phyloP scores from a whole-genome alignment of 2,888 invertebrate species.

The Candidula unifasciata region DNA sequence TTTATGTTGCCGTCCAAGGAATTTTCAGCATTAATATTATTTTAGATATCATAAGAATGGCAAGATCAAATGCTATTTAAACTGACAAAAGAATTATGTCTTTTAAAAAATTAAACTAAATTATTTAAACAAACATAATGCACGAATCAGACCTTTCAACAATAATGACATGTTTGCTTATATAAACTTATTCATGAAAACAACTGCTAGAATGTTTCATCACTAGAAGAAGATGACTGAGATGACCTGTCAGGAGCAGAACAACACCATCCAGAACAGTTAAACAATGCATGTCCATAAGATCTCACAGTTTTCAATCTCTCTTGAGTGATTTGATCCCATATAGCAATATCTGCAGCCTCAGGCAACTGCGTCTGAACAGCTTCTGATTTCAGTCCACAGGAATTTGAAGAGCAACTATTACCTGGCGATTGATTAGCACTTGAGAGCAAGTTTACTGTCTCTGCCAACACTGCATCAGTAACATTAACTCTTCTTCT shows the following conservation, averaged over 20 bases:
- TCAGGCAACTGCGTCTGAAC: neutral
- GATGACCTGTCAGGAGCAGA: constrained; percentile 1
- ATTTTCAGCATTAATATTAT: too few relatives aligned
- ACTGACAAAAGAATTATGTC: too few relatives aligned
- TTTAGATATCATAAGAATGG: too few relatives aligned
- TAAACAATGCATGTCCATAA: neutral
- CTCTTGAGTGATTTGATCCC: constrained; percentile 26
- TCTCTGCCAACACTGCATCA: neutral
- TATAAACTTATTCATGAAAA: neutral
- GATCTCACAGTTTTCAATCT: constrained; percentile 28
- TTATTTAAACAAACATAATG: too few relatives aligned
- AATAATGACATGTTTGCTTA: too few relatives aligned
- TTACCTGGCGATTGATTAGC: neutral
- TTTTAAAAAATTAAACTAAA: too few relatives aligned
- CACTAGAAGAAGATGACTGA: neutral
- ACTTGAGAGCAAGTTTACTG: neutral
- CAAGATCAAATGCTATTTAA: too few relatives aligned
- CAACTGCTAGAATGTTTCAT: constrained; percentile 4
- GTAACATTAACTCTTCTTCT: constrained; percentile 16
- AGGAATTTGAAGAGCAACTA: neutral
- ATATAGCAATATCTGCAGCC: constrained; percentile 37
- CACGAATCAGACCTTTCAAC: too few relatives aligned
- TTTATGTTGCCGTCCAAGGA: too few relatives aligned
- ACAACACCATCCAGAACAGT: constrained; percentile 18
- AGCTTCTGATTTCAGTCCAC: neutral